Evolutionary conservation across 2,888 invertebrate species (phyloP), one percentile per base, ranked within the genome.

Genomic region (Drosophila antonietae): DNA sequence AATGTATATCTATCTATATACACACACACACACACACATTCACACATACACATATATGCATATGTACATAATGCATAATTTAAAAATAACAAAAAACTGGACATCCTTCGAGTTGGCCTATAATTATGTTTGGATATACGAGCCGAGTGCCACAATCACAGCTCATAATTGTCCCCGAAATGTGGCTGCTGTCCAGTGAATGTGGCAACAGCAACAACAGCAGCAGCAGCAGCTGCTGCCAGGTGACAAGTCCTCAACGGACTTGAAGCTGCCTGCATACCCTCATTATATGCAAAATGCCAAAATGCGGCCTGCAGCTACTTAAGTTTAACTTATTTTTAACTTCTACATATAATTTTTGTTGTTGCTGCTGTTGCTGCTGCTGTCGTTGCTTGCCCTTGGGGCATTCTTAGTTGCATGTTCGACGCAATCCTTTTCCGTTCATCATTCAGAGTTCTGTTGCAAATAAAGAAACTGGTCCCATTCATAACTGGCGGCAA

Each of bases 381-480:
- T 63, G 49, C 15, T 63, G 69, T 52, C 62, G 69, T 51, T 43
- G 60, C 37, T 43, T 33, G 61, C 84, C 74, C n/a, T 37, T 35
- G 60, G 44, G 88, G 73, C 80, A 81, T 81, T 85, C 89, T 85
- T 89, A 84, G 84, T 85, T 85, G 84, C 89, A 89, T 85, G 84
- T 89, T 89, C 81, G 77, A 87, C 80, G 84, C 89, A 89, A 85
- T 85, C 84, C 84, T 89, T 84, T 84, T 84, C 87, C 85, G 86
- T 69, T 88, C 74, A 57, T 53, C 74, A 57, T 67, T 70, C 70
- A 62, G 68, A 65, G 49, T 61, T 62, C 46, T 52, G 67, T 66
- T 57, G 89, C 83, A 88, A 86, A 89, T 89, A 81, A 88, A 89
- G 86, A 87, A 78, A 89, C 88, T 88, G 90, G 90, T 88, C 86